phyloP scores from a whole-genome alignment of 2,888 invertebrate genomes.

The Dione juno region DNA sequence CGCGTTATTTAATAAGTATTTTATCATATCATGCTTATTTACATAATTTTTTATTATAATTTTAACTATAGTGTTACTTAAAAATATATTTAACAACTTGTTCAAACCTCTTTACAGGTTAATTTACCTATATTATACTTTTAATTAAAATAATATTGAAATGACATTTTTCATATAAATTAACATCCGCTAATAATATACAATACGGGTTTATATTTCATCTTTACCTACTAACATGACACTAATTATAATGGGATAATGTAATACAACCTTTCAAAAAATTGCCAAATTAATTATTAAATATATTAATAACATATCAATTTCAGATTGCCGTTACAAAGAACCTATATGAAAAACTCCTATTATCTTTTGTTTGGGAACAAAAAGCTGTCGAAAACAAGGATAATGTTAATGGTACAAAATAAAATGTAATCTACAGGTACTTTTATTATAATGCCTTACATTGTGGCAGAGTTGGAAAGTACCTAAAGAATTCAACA shows the following conservation, averaged over 20 bases:
- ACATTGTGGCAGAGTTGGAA: not conserved
- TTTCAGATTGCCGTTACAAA: not conserved
- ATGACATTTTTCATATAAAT: not conserved
- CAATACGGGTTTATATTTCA: constrained; percentile 10
- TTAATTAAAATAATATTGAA: no score
- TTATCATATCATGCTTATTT: no score
- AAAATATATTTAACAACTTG: no score
- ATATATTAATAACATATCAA: constrained; percentile 7
- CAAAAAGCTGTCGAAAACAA: not conserved
- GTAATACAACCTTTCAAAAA: constrained; percentile 4
- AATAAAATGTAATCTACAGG: not conserved
- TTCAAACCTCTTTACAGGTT: no score
- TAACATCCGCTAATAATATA: not conserved
- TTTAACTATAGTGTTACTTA: no score
- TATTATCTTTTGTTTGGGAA: not conserved
- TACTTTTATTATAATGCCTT: not conserved
- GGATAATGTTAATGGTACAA: not conserved
- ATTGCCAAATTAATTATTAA: constrained; percentile 19
- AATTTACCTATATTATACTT: no score
- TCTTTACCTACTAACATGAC: not conserved
- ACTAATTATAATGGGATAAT: not conserved
- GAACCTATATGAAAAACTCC: not conserved
- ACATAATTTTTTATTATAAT: no score
- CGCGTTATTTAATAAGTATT: no score
- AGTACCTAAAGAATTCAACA: not conserved